Base-by-base conservation (phyloP, 1,140 invertebrate species). In the Eupeodes corollae region DNA sequence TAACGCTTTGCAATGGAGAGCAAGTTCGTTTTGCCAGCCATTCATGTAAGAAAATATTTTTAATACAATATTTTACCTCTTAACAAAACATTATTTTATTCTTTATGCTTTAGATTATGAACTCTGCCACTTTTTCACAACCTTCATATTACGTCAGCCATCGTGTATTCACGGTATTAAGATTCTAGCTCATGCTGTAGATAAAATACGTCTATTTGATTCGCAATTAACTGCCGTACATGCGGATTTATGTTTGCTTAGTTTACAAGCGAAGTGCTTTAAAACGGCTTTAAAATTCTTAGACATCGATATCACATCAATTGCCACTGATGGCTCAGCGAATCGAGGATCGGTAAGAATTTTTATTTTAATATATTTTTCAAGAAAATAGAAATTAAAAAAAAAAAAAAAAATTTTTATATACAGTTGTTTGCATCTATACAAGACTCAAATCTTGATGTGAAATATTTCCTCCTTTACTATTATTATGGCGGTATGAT, bases 401-500 rank as follows among this genome's bases (percentile, higher is more conserved):
- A 26, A 26, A 26, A 26, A 3, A 37, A 37, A 5, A 3, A 16
- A 9, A 11, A 14, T 14, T 30, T 42, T 13, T 44, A 42, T 19
- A 18, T 42, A 11, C 9, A 44, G 31, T 31, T 16, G 16, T 34
- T 8, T 34, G 34, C 13, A 34, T 38, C 15, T 13, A 38, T 56
- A 37, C 56, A 77, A 75, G 70, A 84, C 72, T 82, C 82, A 48
- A 81, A 82, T 43, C 80, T 83, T 52, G 91, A 88, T 75, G 90
- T 95, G 67, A 80, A 93, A 75, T 84, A 91, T 69, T 95, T 95
- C 66, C 73, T 98, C 34, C 73, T 92, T 0, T 98, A 94, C 68
- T 97, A 91, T 65, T 98, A 98, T 69, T 98, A 98, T 71, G 93
- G 92, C 41, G 94, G 93, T 42, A 93, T 97, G 87, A 93, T 96